These are phyloP conservation scores for Aethes cnicana DNA, from an alignment of 2,888 invertebrate species.

Conservation along the genomic window DNA sequence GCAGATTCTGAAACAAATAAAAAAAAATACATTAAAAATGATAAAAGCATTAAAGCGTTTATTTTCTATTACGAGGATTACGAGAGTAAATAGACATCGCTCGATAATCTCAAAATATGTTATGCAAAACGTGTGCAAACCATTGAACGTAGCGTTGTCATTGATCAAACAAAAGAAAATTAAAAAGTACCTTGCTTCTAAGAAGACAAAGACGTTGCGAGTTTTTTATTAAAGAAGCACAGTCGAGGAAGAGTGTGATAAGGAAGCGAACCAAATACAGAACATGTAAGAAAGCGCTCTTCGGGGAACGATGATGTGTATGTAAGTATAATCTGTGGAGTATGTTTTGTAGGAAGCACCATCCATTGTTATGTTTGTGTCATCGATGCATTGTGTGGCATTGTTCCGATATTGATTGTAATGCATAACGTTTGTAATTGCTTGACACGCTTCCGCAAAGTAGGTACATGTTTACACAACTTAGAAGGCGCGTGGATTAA, in stretches of 20 bases:
- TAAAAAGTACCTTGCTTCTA: too few relatives aligned
- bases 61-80: too few relatives aligned
- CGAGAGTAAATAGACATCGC: too few relatives aligned
- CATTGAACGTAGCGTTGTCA: background rate
- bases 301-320: slow-evolving; percentile 20
- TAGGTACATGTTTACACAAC: too few relatives aligned
- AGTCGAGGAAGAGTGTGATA: slow-evolving; percentile 25
- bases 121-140: background rate
- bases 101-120: too few relatives aligned
- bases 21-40: background rate
- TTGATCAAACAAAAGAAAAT: slow-evolving; percentile 3
- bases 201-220: too few relatives aligned
- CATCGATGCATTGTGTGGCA: slow-evolving; percentile 24
- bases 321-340: slow-evolving; percentile 26
- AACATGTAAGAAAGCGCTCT: slow-evolving; percentile 18
- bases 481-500: too few relatives aligned
- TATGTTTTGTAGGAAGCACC: slow-evolving; percentile 32
- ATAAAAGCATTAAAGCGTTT: background rate
- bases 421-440: slow-evolving; percentile 26
- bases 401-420: slow-evolving; percentile 10
- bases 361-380: slow-evolving; percentile 29
- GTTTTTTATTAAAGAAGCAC: slow-evolving; percentile 20
- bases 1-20: slow-evolving; percentile 28
- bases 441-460: slow-evolving; percentile 17
- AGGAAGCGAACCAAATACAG: slow-evolving; percentile 23